Evolutionary conservation across 2,113 vertebrate species (phyloP).

Genomic region (Dasypus novemcinctus): DNA sequence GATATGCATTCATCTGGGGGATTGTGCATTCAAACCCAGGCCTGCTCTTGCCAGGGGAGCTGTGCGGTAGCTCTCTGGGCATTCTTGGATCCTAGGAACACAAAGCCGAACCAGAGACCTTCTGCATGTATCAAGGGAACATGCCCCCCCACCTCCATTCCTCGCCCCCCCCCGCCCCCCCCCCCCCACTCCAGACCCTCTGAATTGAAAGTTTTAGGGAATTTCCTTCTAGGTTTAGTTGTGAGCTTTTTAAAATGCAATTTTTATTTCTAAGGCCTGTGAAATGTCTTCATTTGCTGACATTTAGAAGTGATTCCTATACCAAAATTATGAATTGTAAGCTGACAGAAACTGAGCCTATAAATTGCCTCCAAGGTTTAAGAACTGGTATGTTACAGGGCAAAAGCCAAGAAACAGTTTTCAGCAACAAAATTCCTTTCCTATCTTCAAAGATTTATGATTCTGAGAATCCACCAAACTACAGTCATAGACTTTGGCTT

Average conservation of each 20-base stretch:
- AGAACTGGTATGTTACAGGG: background rate
- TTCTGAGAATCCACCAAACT: background rate
- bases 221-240: background rate
- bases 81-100: background rate
- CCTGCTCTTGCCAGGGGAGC: background rate
- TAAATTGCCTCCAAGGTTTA: background rate
- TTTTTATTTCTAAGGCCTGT: constrained; percentile 9
- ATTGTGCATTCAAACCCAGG: background rate
- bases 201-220: background rate
- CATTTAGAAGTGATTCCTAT: background rate
- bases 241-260: background rate
- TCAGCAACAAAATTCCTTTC: background rate
- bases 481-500: background rate
- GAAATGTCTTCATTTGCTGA: background rate
- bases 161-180: too few relatives aligned
- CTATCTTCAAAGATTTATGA: constrained; percentile 53
- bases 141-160: too few relatives aligned
- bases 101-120: background rate
- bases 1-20: background rate
- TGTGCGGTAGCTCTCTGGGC: background rate
- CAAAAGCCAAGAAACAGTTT: background rate
- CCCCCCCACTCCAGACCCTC: background rate
- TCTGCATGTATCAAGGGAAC: background rate
- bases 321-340: background rate
- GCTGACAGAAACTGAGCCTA: constrained; percentile 12